Conservation (phyloP, 2,888 invertebrate genomes). For the Leptopilina syphax region DNA sequence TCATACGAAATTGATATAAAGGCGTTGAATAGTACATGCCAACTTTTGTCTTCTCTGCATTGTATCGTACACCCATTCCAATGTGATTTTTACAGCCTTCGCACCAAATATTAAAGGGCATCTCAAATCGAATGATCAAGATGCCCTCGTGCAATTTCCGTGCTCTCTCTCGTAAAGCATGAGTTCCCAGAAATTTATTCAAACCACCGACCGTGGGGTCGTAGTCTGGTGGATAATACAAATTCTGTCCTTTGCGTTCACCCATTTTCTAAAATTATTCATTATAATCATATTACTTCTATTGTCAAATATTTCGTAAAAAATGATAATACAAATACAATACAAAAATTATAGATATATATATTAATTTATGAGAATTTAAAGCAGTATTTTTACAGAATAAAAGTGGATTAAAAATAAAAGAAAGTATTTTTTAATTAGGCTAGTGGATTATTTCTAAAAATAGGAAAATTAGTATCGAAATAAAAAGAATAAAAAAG, state of each 20-base stretch:
- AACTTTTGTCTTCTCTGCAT: conserved; percentile 93
- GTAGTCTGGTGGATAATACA: conserved; percentile 99
- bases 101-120: conserved; percentile 99
- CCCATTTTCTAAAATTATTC: conserved; percentile 84
- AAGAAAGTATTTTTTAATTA: background rate
- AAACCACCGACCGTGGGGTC: conserved; percentile 96
- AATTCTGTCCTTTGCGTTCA: conserved; percentile 98
- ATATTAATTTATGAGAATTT: background rate
- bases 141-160: conserved; percentile 97
- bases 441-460: no score
- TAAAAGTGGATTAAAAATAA: background rate
- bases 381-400: background rate
- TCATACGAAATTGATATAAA: conserved; percentile 98
- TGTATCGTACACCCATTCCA: conserved; percentile 99
- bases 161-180: conserved; percentile 97
- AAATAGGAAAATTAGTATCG: no score
- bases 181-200: conserved; percentile 95
- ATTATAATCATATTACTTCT: background rate
- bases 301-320: background rate
- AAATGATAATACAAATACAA: no score
- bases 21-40: conserved; percentile 99
- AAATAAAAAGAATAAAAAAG: no score
- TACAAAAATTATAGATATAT: no score
- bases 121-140: conserved; percentile 97
- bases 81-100: conserved; percentile 98